A percentile compares a stretch with the other conserved stretches of the same genome.
phyloP scores from a whole-genome alignment of 2,888 invertebrate genomes.

The Ochropleura leucogaster region DNA sequence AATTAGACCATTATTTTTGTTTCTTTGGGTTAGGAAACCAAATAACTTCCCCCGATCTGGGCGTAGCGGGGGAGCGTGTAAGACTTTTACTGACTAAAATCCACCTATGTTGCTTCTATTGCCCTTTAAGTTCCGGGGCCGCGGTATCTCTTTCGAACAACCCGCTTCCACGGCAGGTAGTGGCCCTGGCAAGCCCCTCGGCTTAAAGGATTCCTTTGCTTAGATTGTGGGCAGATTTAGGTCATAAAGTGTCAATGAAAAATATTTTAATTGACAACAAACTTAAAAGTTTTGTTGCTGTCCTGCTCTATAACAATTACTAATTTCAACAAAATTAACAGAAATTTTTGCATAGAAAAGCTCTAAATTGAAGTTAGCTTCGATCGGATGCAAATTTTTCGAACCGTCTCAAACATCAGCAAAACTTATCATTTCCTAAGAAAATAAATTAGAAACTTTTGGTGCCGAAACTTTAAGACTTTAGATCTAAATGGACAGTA shows the following conservation, averaged over 20 bases:
- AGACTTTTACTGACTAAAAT: too few relatives aligned
- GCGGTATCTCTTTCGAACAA: too few relatives aligned
- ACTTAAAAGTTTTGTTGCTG: background rate
- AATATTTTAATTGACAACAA: too few relatives aligned
- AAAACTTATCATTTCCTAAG: conserved; percentile 27
- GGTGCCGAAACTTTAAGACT: conserved; percentile 10
- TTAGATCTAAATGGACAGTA: conserved; percentile 34
- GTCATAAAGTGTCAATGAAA: too few relatives aligned
- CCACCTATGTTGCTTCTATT: too few relatives aligned
- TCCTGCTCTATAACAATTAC: background rate
- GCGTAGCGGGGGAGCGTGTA: too few relatives aligned
- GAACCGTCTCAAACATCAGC: conserved; percentile 27
- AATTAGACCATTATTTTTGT: too few relatives aligned
- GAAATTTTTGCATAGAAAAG: background rate
- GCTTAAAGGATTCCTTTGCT: background rate
- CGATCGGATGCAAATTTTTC: conserved; percentile 12
- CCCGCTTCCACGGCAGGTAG: too few relatives aligned
- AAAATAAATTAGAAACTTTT: conserved; percentile 41
- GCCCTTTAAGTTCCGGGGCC: too few relatives aligned
- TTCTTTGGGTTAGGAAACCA: too few relatives aligned
- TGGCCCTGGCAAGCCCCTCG: too few relatives aligned
- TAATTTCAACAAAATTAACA: background rate
- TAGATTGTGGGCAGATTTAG: background rate
- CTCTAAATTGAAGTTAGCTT: background rate
- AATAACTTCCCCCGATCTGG: too few relatives aligned